phyloP scores from a whole-genome alignment of 2,888 invertebrate genomes.

The Toxonevra muliebris region DNA sequence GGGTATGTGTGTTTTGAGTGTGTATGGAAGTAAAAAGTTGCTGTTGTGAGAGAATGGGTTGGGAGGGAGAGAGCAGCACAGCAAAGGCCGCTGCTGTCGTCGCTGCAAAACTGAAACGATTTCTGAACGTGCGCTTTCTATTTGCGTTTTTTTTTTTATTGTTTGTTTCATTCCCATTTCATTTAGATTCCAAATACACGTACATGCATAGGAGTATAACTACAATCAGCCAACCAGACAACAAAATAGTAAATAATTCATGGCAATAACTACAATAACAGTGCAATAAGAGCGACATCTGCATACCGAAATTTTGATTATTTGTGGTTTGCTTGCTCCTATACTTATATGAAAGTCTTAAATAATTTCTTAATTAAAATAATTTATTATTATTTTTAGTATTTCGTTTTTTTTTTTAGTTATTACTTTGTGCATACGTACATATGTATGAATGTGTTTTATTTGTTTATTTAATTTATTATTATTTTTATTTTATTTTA shows the following conservation, averaged over 20 bases:
- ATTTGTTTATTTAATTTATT: neutral
- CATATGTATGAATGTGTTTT: neutral
- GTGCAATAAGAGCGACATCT: too few relatives aligned
- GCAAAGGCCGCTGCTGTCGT: conserved; percentile 11
- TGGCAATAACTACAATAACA: too few relatives aligned
- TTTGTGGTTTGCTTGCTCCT: too few relatives aligned
- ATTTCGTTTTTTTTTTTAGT: neutral
- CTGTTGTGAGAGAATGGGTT: too few relatives aligned
- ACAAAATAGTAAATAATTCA: neutral
- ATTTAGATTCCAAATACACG: neutral
- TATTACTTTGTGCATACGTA: neutral
- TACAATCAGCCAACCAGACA: neutral
- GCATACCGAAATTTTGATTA: too few relatives aligned
- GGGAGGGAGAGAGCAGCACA: neutral
- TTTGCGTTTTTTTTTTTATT: conserved; percentile 41
- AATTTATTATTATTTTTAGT: conserved; percentile 3
- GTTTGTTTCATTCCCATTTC: neutral
- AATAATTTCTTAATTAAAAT: too few relatives aligned
- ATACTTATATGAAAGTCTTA: too few relatives aligned
- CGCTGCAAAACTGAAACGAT: conserved; percentile 4
- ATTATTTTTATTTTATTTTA: conserved; percentile 6
- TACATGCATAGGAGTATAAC: neutral
- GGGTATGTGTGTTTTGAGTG: too few relatives aligned
- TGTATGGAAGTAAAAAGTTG: too few relatives aligned
- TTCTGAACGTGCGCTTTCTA: conserved; percentile 42